Evolutionary conservation across 2,113 vertebrate genomes (phyloP).

Genomic region (Polypterus bichir): DNA sequence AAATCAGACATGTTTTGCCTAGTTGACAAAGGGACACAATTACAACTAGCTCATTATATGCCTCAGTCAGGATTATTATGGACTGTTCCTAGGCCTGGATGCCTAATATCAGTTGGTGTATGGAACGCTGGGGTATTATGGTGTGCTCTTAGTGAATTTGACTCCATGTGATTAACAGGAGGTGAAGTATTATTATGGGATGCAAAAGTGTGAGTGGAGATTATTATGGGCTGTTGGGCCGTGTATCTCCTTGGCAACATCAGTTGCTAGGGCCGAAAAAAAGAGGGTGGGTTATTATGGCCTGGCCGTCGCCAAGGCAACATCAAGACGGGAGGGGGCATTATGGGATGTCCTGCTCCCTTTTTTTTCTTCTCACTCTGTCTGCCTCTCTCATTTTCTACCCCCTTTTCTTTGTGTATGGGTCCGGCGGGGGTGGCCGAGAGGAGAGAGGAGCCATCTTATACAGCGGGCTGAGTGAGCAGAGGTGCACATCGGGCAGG

Average conservation of each 20-base stretch:
- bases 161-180: conserved; percentile 34
- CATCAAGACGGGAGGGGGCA: conserved; percentile 60
- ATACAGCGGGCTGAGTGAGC: not conserved
- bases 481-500: not conserved
- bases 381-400: conserved; percentile 17
- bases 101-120: not conserved
- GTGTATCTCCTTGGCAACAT: conserved; percentile 51
- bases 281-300: conserved; percentile 60
- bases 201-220: conserved; percentile 20
- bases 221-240: conserved; percentile 26
- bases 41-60: no score
- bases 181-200: conserved; percentile 57
- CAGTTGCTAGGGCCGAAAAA: conserved; percentile 57
- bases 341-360: conserved; percentile 69
- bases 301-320: conserved; percentile 66
- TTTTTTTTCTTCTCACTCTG: conserved; percentile 30
- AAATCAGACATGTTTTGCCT: no score
- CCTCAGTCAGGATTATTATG: conserved; percentile 26
- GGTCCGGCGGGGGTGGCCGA: conserved; percentile 55
- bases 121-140: conserved; percentile 23
- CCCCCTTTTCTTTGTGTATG: conserved; percentile 68
- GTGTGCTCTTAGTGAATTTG: conserved; percentile 38
- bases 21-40: no score
- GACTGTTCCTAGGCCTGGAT: conserved; percentile 24
- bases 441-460: conserved; percentile 20